A percentile compares a stretch with the other conserved stretches of the same genome.
Evolutionary conservation across 2,888 invertebrate species (phyloP).

Genomic region (Clusia tigrina): DNA sequence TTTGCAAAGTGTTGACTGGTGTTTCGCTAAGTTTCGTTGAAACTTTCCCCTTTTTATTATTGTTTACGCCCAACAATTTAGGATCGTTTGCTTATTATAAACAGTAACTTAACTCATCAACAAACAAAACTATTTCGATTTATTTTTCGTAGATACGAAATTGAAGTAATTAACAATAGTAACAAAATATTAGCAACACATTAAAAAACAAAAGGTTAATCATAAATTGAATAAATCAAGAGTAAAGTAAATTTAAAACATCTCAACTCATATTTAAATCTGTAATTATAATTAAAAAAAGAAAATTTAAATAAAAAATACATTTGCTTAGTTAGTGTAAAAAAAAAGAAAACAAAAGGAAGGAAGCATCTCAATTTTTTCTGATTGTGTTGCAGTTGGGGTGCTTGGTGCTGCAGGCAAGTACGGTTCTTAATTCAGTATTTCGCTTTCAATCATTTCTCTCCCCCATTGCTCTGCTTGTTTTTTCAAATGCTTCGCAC

Average conservation of each 20-base stretch:
- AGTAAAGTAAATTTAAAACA: slow-evolving; percentile 11
- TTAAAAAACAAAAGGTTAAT: not conserved
- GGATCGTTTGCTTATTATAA: no score
- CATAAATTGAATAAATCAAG: not conserved
- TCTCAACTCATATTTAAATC: slow-evolving; percentile 15
- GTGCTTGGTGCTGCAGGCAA: slow-evolving; percentile 1
- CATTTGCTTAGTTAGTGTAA: slow-evolving; percentile 23
- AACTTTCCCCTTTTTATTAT: no score
- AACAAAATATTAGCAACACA: slow-evolving; percentile 9
- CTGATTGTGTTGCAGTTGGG: not conserved
- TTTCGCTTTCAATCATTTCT: not conserved
- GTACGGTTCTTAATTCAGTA: not conserved
- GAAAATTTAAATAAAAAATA: slow-evolving; percentile 17
- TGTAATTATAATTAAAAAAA: slow-evolving; percentile 15
- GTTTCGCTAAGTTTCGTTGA: no score
- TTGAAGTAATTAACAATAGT: no score
- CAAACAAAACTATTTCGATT: no score
- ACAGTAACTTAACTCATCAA: no score
- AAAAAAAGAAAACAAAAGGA: slow-evolving; percentile 9
- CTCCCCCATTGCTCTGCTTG: not conserved
- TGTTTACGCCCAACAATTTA: no score
- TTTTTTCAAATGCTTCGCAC: not conserved
- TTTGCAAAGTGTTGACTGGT: no score
- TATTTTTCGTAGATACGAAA: no score
- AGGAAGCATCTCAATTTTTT: not conserved